Percentiles rank a stretch among this genome's conserved stretches.
These are phyloP conservation scores for Heliopora coerulea DNA, from an alignment of 92 coral and sea anemone species.

Conservation along the genomic window DNA sequence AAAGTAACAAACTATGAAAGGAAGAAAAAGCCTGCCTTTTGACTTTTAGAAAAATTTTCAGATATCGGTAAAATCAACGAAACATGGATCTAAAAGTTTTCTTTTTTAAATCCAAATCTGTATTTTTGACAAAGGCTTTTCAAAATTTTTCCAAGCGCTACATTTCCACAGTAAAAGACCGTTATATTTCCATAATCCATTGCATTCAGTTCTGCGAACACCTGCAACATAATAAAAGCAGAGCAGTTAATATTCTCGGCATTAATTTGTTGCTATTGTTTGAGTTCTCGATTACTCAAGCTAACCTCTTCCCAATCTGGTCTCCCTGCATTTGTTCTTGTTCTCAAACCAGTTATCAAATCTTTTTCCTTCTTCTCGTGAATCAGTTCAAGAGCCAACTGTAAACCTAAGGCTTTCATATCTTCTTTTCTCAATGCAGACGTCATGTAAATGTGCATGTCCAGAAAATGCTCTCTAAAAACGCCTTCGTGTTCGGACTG, in stretches of 20 bases:
- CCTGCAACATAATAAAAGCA: not conserved
- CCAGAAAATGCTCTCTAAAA: slow-evolving; percentile 38
- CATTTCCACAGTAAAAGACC: slow-evolving; percentile 40
- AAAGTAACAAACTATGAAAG: no score
- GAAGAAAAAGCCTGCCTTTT: no score
- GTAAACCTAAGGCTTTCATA: slow-evolving; percentile 27
- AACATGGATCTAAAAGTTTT: slow-evolving; percentile 37
- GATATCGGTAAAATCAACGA: no score
- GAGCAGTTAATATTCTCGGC: not conserved
- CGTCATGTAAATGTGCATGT: slow-evolving; percentile 40
- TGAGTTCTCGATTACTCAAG: not conserved
- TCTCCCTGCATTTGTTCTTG: slow-evolving; percentile 86
- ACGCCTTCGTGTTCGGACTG: slow-evolving; percentile 40
- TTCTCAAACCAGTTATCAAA: slow-evolving; percentile 78
- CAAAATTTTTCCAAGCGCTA: slow-evolving; percentile 31
- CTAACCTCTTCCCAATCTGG: slow-evolving; percentile 82
- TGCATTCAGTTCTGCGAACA: slow-evolving; percentile 16
- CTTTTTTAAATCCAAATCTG: slow-evolving; percentile 34
- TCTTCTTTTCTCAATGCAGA: slow-evolving; percentile 36
- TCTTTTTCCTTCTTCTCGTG: slow-evolving; percentile 86
- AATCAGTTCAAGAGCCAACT: slow-evolving; percentile 45
- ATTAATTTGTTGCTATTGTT: not conserved
- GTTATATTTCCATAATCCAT: slow-evolving; percentile 38
- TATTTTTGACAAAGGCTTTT: slow-evolving; percentile 38
- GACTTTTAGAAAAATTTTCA: no score